Evolutionary conservation across 2,888 invertebrate genomes (phyloP).

Genomic region (Microchrysa polita): DNA sequence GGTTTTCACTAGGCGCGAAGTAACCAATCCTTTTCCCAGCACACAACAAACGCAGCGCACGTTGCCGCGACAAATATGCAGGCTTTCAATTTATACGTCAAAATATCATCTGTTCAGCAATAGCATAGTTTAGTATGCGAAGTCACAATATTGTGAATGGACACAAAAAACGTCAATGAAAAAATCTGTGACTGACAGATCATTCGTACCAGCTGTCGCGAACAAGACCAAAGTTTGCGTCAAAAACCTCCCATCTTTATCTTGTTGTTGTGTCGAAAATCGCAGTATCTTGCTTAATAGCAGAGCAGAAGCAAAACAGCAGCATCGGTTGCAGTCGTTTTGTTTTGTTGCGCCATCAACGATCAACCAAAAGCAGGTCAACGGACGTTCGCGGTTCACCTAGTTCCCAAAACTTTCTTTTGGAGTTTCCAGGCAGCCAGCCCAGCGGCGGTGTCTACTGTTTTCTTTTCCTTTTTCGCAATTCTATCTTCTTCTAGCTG

Average conservation of each 20-base stretch:
- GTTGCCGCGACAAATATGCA: background rate
- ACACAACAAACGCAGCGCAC: background rate
- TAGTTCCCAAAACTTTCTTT: too few relatives aligned
- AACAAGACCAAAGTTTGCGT: too few relatives aligned
- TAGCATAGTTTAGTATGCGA: background rate
- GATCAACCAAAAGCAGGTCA: too few relatives aligned
- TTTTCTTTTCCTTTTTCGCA: too few relatives aligned
- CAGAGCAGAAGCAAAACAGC: background rate
- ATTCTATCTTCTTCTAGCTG: background rate
- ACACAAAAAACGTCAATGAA: background rate
- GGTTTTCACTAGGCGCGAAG: background rate
- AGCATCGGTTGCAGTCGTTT: background rate
- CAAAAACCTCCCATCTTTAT: too few relatives aligned
- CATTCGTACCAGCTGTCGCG: too few relatives aligned
- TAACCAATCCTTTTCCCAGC: background rate
- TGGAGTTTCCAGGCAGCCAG: too few relatives aligned
- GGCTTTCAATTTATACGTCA: background rate
- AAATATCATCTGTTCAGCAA: background rate
- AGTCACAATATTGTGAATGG: slow-evolving; percentile 18
- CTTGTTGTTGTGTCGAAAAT: too few relatives aligned
- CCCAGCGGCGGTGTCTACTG: too few relatives aligned
- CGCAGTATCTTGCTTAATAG: too few relatives aligned
- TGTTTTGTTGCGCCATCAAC: background rate
- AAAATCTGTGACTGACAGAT: too few relatives aligned
- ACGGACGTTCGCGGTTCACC: too few relatives aligned